Evolutionary conservation across 1,140 invertebrate species (phyloP).

Genomic region (Drosophila littoralis): DNA sequence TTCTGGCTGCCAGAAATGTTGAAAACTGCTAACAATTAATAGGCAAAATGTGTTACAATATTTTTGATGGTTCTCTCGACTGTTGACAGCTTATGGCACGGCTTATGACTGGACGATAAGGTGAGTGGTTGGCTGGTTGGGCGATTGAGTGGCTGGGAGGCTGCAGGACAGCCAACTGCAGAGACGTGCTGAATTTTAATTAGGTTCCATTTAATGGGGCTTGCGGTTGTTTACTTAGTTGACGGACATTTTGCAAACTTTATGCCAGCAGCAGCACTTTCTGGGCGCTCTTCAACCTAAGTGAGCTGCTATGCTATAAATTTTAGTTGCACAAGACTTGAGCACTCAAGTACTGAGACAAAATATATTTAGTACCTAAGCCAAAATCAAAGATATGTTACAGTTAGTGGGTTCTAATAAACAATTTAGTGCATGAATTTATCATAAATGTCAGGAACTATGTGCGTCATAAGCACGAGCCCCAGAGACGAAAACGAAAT

Average conservation of each 20-base stretch:
- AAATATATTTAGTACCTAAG: background rate
- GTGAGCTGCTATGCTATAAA: conserved; percentile 15
- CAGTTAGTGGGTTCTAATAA: conserved; percentile 7
- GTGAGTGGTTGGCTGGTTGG: conserved; percentile 15
- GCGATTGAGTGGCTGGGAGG: background rate
- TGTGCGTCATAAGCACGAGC: conserved; percentile 31
- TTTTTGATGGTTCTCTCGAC: conserved; percentile 66
- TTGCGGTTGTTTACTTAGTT: conserved; percentile 56
- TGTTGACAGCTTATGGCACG: conserved; percentile 61
- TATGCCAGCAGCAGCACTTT: background rate
- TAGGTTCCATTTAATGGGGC: conserved; percentile 63
- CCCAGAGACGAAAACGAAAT: conserved; percentile 15
- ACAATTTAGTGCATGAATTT: conserved; percentile 39
- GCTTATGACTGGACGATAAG: conserved; percentile 54
- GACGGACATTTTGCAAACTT: conserved; percentile 12
- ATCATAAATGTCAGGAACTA: conserved; percentile 52
- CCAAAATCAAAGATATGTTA: conserved; percentile 8
- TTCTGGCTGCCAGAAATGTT: conserved; percentile 15
- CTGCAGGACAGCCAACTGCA: background rate
- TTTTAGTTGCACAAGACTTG: conserved; percentile 1
- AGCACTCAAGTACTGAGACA: background rate
- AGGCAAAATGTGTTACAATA: conserved; percentile 79
- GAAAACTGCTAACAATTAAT: conserved; percentile 62
- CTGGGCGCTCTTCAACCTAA: conserved; percentile 26
- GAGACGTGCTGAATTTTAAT: conserved; percentile 78